Base-by-base conservation (phyloP, 2,888 invertebrate genomes). In the Aricia artaxerxes region DNA sequence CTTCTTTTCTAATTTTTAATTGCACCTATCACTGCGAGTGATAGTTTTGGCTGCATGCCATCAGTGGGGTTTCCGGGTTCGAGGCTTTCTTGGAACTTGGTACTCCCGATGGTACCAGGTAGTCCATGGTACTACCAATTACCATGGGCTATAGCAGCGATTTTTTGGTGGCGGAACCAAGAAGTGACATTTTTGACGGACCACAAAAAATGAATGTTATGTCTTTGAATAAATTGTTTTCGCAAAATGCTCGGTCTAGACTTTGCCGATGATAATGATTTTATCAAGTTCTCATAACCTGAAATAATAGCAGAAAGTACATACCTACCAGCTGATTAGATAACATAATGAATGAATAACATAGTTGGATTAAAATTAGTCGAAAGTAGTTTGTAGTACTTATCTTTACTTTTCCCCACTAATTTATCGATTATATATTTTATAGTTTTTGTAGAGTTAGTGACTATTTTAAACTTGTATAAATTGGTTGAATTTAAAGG, bases 1-100 rank as follows among this genome's bases (percentile, higher is more conserved):
- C 35, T 76, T 35, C 53, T 76, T 76, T 76, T 75, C 75, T 75
- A 75, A 75, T 49, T 75, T 75, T 49, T 75, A 75, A 75, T 75
- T 75, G 75, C 35, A 76, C 35, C 57, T 35, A 76, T 76, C 5
- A 76, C 35, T 69, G 35, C 69, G 35, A 5, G 13, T 69, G 35
- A 61, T 11, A 13, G 69, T 35, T 69, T 64, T 11, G 64, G 64
- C 11, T 64, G 35, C 69, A 69, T 69, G 69, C 69, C 35, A 38
- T 9, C 4, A 4, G 16, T 4, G 16, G 4, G 69, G 38, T 13
- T 69, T 16, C 69, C 13, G 35, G 69, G 64, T 64, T 69, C 35
- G 16, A 69, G 4, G 13, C 1, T 38, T 69, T 69, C 13, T 69
- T 13, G 5, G 69, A 69, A 69, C 5, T 13, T 13, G 7, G 44